Evolutionary conservation across 2,113 vertebrate genomes (phyloP).

Genomic region (Cheilinus undulatus): DNA sequence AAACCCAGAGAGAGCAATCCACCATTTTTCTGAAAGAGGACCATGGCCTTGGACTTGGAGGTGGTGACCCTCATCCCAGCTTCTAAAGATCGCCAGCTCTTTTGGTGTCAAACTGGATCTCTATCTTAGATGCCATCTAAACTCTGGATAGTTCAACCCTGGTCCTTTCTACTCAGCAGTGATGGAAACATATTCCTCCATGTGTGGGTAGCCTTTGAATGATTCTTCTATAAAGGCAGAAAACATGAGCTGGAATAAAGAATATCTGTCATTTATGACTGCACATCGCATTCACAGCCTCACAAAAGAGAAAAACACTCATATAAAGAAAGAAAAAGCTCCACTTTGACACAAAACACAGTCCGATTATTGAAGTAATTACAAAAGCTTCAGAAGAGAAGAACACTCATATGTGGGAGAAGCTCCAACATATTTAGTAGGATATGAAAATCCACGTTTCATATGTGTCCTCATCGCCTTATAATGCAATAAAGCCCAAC

Average conservation of each 20-base stretch:
- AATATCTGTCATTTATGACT: neutral
- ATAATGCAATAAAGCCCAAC: slow-evolving; percentile 40
- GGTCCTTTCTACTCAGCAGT: neutral
- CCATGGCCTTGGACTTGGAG: too few species aligned
- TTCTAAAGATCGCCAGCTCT: too few species aligned
- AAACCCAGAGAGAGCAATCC: too few species aligned
- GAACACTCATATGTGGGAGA: neutral
- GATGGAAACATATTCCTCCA: neutral
- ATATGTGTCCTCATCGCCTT: slow-evolving; percentile 49
- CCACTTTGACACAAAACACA: slow-evolving; percentile 12
- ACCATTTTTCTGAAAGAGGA: too few species aligned
- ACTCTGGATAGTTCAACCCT: too few species aligned
- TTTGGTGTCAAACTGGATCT: too few species aligned
- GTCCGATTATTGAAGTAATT: slow-evolving; percentile 18
- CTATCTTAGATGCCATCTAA: too few species aligned
- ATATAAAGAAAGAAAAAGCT: neutral
- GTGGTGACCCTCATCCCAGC: too few species aligned
- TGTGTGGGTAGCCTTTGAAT: neutral
- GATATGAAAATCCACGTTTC: neutral
- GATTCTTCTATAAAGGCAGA: slow-evolving; percentile 10
- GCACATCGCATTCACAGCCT: slow-evolving; percentile 15
- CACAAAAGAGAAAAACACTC: neutral
- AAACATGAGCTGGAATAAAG: slow-evolving; percentile 10
- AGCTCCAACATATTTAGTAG: slow-evolving; percentile 2
- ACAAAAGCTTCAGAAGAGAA: slow-evolving; percentile 14